These are phyloP conservation scores for Lucilia sericata DNA, from an alignment of 1,140 invertebrate species.

Conservation along the genomic window DNA sequence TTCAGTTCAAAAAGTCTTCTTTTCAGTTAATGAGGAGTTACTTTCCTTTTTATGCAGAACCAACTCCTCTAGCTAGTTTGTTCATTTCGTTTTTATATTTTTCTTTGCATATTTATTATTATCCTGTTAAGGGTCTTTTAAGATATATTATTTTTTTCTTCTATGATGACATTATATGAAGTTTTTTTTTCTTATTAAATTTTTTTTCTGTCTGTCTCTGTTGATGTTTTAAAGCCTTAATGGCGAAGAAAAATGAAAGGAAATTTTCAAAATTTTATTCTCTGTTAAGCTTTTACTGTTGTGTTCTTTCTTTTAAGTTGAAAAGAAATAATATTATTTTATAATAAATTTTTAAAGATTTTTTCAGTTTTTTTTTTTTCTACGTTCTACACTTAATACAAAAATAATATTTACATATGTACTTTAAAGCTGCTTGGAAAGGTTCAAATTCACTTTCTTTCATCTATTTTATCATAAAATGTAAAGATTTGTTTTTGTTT, in stretches of 20 bases:
- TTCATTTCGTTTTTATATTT: too few species aligned
- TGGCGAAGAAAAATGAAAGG: background rate
- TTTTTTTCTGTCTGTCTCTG: background rate
- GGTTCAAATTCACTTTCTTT: background rate
- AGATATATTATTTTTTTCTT: background rate
- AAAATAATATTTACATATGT: too few species aligned
- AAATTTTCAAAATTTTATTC: background rate
- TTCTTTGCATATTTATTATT: constrained; percentile 6
- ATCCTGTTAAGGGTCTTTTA: constrained; percentile 1
- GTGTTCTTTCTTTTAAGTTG: too few species aligned
- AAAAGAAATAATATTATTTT: background rate
- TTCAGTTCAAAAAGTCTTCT: too few species aligned
- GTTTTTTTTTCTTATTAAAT: background rate
- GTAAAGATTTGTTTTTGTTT: too few species aligned
- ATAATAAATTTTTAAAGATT: background rate
- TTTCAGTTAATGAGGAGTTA: too few species aligned
- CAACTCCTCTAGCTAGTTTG: too few species aligned
- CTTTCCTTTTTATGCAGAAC: too few species aligned
- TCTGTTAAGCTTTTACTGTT: background rate
- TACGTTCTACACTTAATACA: too few species aligned
- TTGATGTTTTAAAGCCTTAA: background rate
- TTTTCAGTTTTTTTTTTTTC: too few species aligned
- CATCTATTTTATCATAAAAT: background rate
- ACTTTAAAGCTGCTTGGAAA: background rate
- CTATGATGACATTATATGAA: background rate